Base-by-base conservation (phyloP, 2,888 invertebrate genomes). In the Shargacucullia verbasci region DNA sequence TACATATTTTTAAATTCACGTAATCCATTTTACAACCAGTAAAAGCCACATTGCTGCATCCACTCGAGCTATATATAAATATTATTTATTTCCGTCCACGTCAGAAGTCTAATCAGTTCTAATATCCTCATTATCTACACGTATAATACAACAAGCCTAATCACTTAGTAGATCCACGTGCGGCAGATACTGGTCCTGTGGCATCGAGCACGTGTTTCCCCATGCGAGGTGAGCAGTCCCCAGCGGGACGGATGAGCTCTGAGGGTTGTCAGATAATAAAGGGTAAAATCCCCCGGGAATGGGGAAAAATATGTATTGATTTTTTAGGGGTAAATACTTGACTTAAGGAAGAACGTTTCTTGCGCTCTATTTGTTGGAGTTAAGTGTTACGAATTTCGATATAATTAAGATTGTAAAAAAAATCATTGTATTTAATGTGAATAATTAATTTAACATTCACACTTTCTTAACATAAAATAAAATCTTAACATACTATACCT, bases 161-260 rank as follows among this genome's bases (percentile, higher is more conserved):
- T 67, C 29, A 15, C 40, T 71, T 78, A 52, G 43, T 71, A 64
- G 50, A 39, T 75, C 66, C 45, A 64, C 60, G 80, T 70, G 70
- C 53, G 65, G 72, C 73, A 83, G 83, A 86, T 81, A 81, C 74
- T 66, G 75, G 57, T 71, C 70, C 53, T 47, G 61, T 62, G 44
- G 29, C 68, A 76, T 66, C 79, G 65, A 60, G 65, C 84, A 87
- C 87, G 87, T 87, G 87, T 75, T 73, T 53, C 48, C 54, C 79
- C 85, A 83, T 80, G 83, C 83, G 81, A 74, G 73, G 60, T 63
- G 61, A 41, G 73, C 48, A 37, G 37, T 57, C 64, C 70, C 53
- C 40, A 25, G 31, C 39, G 20, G 20, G 59, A 25, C 47, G 33
- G 33, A 39, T 44, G 43, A 41, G 47, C 20, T 11, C 33, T 20